Conservation (phyloP, 2,888 invertebrate genomes). For the Lepidocyrtinus sp. region DNA sequence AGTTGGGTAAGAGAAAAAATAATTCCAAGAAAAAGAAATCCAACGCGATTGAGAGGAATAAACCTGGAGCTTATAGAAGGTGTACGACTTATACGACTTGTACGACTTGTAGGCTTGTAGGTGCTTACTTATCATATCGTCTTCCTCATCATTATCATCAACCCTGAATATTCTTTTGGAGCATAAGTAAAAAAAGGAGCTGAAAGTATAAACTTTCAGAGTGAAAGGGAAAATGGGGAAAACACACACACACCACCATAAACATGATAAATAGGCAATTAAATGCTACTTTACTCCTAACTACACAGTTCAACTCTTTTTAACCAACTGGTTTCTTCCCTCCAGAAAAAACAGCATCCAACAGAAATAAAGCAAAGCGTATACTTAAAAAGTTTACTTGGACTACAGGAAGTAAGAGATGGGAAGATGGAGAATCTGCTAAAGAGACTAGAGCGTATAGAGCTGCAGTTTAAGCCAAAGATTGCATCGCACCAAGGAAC, state of each 20-base stretch:
- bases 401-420: no score
- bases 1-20: no score
- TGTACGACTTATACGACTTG: no score
- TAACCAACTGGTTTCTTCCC: conserved; percentile 26
- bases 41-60: no score
- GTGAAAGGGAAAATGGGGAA: background rate
- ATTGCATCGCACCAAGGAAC: no score
- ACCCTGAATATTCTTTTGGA: background rate
- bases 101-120: no score
- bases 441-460: no score
- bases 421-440: no score
- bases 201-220: background rate
- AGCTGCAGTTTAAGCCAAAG: no score
- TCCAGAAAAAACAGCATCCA: background rate
- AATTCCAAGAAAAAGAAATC: no score
- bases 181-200: background rate
- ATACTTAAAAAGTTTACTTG: no score
- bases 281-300: conserved; percentile 62
- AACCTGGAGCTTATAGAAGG: no score
- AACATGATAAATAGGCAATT: conserved; percentile 63
- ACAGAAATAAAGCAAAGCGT: conserved; percentile 13
- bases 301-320: conserved; percentile 53
- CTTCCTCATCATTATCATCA: conserved; percentile 8
- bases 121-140: conserved; percentile 17
- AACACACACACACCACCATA: conserved; percentile 52